Evolutionary conservation across 2,888 invertebrate genomes (phyloP).

Genomic region (Pristionchus arcanus): DNA sequence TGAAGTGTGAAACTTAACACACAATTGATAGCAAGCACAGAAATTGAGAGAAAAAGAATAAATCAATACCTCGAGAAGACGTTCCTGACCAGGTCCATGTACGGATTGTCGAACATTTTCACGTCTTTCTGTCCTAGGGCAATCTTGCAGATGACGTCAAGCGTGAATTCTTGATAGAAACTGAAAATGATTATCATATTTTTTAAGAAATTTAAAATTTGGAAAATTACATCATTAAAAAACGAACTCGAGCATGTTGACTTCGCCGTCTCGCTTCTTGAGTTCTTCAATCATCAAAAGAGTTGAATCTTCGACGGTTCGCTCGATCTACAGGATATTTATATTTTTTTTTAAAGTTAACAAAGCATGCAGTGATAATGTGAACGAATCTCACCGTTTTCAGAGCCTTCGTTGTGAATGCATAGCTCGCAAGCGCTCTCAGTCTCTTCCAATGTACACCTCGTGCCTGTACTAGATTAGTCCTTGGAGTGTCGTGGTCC

Average conservation of each 20-base stretch:
- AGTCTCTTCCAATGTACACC: slow-evolving; percentile 82
- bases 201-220: too few species aligned
- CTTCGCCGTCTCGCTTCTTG: neutral
- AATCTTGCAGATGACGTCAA: slow-evolving; percentile 66
- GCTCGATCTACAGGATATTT: neutral
- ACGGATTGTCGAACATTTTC: slow-evolving; percentile 61
- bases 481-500: slow-evolving; percentile 67
- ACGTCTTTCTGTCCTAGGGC: slow-evolving; percentile 65
- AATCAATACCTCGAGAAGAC: slow-evolving; percentile 46
- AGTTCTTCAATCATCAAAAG: neutral
- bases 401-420: slow-evolving; percentile 80
- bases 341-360: too few species aligned
- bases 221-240: too few species aligned
- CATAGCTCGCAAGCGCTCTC: slow-evolving; percentile 81
- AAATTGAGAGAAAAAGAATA: too few species aligned
- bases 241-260: slow-evolving; percentile 23
- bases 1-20: too few species aligned
- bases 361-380: too few species aligned
- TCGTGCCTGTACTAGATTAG: slow-evolving; percentile 80
- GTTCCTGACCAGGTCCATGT: slow-evolving; percentile 49
- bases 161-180: slow-evolving; percentile 67
- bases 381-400: slow-evolving; percentile 59
- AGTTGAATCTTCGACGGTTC: slow-evolving; percentile 27
- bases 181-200: slow-evolving; percentile 47
- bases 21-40: too few species aligned